Percentiles rank a stretch among this genome's conserved stretches.
Evolutionary conservation across 2,888 invertebrate genomes (phyloP).

Genomic region (Drosophila sordidapex): DNA sequence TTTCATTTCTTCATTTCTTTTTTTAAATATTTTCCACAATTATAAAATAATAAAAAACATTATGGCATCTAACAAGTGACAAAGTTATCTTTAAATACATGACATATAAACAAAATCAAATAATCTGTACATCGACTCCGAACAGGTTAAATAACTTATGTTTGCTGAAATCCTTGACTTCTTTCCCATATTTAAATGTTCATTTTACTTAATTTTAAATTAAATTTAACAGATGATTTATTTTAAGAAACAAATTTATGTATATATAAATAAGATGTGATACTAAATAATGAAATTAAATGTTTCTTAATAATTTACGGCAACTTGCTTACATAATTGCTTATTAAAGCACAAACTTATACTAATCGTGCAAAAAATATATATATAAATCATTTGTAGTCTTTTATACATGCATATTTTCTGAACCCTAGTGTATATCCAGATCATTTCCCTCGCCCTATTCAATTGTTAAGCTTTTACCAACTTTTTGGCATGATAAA

Average conservation of each 20-base stretch:
- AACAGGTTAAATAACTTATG: neutral
- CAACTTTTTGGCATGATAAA: slow-evolving; percentile 17
- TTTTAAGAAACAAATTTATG: neutral
- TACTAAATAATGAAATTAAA: neutral
- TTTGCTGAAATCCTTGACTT: neutral
- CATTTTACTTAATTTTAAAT: neutral
- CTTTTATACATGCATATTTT: neutral
- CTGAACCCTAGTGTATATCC: neutral
- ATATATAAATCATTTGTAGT: neutral
- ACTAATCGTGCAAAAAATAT: neutral
- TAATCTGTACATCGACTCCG: neutral
- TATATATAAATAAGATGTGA: neutral
- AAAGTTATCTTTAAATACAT: neutral
- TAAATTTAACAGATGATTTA: neutral
- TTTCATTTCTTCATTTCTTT: too few relatives aligned
- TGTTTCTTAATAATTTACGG: neutral
- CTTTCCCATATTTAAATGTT: neutral
- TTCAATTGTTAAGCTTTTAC: slow-evolving; percentile 5
- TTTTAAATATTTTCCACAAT: too few relatives aligned
- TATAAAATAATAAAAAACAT: neutral
- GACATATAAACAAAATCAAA: neutral
- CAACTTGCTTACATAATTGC: neutral
- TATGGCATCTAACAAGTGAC: neutral
- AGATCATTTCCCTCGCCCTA: neutral
- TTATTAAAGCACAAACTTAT: neutral